phyloP scores from a whole-genome alignment of 2,113 vertebrate species.

The Tragelaphus imberbis region DNA sequence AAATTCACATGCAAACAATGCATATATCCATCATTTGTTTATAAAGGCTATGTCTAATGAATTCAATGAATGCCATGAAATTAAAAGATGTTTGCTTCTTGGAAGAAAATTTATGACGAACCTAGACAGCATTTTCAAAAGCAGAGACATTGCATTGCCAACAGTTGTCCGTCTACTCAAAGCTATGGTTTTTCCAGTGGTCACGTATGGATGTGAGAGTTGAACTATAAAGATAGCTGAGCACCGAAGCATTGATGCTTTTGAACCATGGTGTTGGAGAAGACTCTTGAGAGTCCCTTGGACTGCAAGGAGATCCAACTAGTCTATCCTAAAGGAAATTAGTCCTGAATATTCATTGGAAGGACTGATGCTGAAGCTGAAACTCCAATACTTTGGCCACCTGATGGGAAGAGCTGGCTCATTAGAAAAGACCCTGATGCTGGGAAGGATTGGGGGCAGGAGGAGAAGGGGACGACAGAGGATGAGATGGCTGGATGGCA shows the following conservation, averaged over 20 bases:
- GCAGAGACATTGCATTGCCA: background rate
- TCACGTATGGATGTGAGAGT: background rate
- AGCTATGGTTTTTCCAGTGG: background rate
- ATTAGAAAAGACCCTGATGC: background rate
- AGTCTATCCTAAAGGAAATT: background rate
- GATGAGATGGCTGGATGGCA: background rate
- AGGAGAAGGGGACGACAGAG: background rate
- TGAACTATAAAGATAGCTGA: background rate
- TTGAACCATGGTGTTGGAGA: background rate
- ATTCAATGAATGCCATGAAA: background rate
- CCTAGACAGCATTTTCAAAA: background rate
- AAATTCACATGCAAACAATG: background rate
- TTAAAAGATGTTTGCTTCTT: background rate
- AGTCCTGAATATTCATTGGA: background rate
- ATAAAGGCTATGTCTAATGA: background rate
- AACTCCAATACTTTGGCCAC: background rate
- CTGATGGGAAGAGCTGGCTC: background rate
- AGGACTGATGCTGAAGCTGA: background rate
- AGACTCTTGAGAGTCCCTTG: background rate
- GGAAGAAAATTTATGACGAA: background rate
- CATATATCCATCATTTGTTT: background rate
- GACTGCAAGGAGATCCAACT: background rate
- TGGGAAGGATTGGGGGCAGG: background rate
- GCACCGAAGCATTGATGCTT: fast-evolving
- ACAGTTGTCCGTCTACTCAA: background rate